These are phyloP conservation scores for Liposcelis brunnea DNA, from an alignment of 2,888 invertebrate species.

Conservation along the genomic window DNA sequence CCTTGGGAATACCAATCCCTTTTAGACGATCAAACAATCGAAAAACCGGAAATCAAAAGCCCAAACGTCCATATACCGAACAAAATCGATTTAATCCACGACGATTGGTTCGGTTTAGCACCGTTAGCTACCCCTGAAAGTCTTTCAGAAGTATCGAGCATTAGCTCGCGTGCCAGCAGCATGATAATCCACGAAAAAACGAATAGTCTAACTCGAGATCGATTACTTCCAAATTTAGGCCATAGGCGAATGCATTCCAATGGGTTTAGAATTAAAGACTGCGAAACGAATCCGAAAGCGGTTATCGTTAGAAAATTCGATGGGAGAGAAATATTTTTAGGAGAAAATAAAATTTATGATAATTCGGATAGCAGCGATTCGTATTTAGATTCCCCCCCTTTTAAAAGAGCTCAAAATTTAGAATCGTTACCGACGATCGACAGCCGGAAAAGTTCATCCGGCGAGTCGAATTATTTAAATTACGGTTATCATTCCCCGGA, in stretches of 20 bases:
- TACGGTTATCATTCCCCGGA: background rate
- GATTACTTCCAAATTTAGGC: constrained; percentile 8
- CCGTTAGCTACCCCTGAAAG: constrained; percentile 71
- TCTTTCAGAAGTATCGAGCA: constrained; percentile 61
- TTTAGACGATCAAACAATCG: constrained; percentile 19
- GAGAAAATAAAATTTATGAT: constrained; percentile 11
- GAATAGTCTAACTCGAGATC: constrained; percentile 12
- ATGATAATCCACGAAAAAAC: constrained; percentile 26
- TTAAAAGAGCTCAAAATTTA: background rate
- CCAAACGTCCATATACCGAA: constrained; percentile 13
- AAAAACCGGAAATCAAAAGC: constrained; percentile 17
- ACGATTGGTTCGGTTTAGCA: constrained; percentile 51
- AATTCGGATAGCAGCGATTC: constrained; percentile 20
- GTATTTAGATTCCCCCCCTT: too few relatives aligned
- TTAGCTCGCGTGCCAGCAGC: constrained; percentile 48
- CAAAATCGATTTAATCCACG: constrained; percentile 36
- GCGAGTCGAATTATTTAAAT: background rate
- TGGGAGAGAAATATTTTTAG: background rate
- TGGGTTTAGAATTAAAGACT: constrained; percentile 6
- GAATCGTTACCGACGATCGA: background rate
- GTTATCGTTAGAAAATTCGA: constrained; percentile 16
- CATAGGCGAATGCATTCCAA: constrained; percentile 9
- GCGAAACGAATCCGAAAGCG: constrained; percentile 17
- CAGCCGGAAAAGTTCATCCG: background rate
- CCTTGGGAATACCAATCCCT: constrained; percentile 33